Conservation (phyloP, 2,797 vertebrate species). For the Fistularia tabacaria region DNA sequence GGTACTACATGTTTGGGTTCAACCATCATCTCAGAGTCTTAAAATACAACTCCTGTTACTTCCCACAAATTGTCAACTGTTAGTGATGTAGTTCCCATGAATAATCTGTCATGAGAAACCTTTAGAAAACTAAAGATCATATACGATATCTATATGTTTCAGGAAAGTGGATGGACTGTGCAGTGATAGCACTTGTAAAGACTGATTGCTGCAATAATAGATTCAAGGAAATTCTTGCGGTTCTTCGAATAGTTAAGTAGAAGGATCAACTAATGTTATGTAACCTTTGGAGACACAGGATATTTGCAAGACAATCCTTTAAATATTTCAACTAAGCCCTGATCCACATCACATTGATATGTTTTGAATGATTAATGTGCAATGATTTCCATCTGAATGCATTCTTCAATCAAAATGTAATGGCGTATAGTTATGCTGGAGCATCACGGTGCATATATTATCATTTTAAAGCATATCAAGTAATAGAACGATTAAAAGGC, state of each 20-base stretch:
- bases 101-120: conserved; percentile 26
- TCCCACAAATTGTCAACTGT: conserved; percentile 42
- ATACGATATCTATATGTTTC: conserved; percentile 1
- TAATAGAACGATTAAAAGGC: conserved; percentile 25
- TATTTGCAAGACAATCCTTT: conserved; percentile 7
- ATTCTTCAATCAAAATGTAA: no score
- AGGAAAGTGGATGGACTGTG: neutral
- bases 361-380: neutral
- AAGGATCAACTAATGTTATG: neutral
- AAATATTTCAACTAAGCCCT: conserved; percentile 11
- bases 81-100: conserved; percentile 55
- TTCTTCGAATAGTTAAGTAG: conserved; percentile 2
- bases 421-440: no score
- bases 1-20: conserved; percentile 54
- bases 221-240: neutral
- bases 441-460: neutral
- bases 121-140: conserved; percentile 4
- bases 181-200: neutral
- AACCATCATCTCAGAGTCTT: conserved; percentile 35
- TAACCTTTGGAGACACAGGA: conserved; percentile 1
- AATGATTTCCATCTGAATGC: no score
- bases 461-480: conserved; percentile 9
- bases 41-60: conserved; percentile 59
- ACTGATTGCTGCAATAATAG: neutral
- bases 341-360: conserved; percentile 20